Evolutionary conservation across 2,797 vertebrate species (phyloP).

Genomic region (Anomalospiza imberbis): DNA sequence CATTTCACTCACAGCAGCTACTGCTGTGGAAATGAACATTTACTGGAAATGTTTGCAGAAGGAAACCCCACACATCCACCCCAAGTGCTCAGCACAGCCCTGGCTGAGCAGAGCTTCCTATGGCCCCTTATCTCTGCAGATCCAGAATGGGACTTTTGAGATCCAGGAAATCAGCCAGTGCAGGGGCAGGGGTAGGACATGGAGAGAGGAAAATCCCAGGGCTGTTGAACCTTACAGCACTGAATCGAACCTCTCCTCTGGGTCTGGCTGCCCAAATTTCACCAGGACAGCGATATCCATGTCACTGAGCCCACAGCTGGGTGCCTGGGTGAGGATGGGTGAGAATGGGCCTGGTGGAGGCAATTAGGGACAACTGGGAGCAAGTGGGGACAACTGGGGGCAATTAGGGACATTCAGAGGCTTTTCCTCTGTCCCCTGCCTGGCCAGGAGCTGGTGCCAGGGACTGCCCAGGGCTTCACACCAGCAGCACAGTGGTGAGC

Average conservation of each 20-base stretch:
- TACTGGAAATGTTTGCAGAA: background rate
- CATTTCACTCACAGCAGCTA: background rate
- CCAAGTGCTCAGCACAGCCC: background rate
- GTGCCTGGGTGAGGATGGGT: background rate
- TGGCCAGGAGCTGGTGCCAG: background rate
- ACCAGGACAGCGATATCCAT: background rate
- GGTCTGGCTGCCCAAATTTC: background rate
- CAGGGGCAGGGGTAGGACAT: background rate
- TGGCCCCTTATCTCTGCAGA: background rate
- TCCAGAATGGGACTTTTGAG: fast-evolving
- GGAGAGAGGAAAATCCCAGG: background rate
- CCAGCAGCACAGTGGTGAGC: background rate
- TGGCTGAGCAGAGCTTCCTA: background rate
- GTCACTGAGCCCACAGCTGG: background rate
- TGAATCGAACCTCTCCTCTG: background rate
- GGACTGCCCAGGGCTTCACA: background rate
- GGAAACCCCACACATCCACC: background rate
- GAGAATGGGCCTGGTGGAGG: background rate
- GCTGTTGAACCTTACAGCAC: background rate
- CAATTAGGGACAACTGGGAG: background rate
- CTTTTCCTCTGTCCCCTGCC: background rate
- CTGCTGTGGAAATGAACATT: background rate
- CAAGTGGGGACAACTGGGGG: background rate
- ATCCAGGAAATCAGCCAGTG: background rate
- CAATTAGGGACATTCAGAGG: background rate